Conservation (phyloP, 2,797 vertebrate species). For the Peromyscus eremicus region DNA sequence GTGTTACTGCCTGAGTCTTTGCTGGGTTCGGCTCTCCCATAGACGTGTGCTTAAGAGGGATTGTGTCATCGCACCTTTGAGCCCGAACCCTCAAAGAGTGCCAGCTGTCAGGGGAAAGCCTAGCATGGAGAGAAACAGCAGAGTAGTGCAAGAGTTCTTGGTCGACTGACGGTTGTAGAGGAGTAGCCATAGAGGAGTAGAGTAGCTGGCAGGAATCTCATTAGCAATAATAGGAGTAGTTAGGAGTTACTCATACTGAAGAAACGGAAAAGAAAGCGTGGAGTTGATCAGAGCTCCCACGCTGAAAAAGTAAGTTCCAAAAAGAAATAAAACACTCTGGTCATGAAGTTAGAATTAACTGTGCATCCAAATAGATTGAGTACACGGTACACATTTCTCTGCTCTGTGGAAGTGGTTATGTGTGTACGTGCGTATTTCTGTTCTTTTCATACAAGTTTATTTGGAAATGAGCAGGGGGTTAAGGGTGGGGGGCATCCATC, state of each 20-base stretch:
- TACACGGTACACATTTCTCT: not conserved
- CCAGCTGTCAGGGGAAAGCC: not conserved
- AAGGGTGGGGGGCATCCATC: not conserved
- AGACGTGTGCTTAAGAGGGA: not conserved
- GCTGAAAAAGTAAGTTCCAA: not conserved
- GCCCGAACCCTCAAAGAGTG: not conserved
- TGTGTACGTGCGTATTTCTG: not conserved
- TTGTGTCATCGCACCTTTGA: not conserved
- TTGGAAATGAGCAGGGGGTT: not conserved
- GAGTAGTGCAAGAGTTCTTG: not conserved
- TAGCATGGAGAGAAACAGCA: not conserved
- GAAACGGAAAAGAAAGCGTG: constrained; percentile 24
- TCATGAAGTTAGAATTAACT: constrained; percentile 12
- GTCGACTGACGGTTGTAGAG: not conserved
- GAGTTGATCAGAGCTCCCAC: not conserved
- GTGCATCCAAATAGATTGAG: not conserved
- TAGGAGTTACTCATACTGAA: constrained; percentile 25
- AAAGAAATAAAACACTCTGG: not conserved
- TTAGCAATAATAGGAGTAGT: not conserved
- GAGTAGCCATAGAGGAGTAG: not conserved
- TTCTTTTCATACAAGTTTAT: constrained; percentile 27
- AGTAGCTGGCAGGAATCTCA: not conserved
- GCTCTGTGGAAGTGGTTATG: not conserved
- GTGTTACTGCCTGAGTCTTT: not conserved
- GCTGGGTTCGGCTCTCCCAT: not conserved